Evolutionary conservation across 2,888 invertebrate genomes (phyloP), one percentile per base, ranked within the genome.

Genomic region (Smittia sp.): DNA sequence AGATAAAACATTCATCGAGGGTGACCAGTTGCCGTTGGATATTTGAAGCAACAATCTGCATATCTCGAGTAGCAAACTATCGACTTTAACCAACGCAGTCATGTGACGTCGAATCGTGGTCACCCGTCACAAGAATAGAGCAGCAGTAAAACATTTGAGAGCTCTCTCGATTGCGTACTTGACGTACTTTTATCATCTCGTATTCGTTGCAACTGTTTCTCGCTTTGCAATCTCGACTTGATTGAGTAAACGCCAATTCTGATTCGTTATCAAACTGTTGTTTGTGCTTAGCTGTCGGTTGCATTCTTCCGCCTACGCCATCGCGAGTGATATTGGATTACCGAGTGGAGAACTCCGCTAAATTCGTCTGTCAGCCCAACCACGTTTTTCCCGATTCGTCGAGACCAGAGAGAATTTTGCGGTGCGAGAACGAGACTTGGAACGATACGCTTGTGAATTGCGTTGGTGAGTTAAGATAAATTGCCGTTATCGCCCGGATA

Each of bases 331-430:
- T 89, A 79, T 79, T 90, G 13, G 87, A 88, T 78, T 87, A 87
- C 80, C 86, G 88, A 77, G 90, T 88, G 77, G 84, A 85, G 74
- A 86, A 87, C 54, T 84, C 86, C 65, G 89, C 88, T 38, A 87
- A 87, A 77, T 90, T 88, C 82, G 86, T 87, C 81, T 92, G 92
- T 81, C 86, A 88, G 77, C 85, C 86, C 68, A 89, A 89, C 74
- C 86, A 83, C 78, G 85, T 87, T 79, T 92, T 91, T 80, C 85
- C 87, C 15, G 91, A 91, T 79, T 87, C 87, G n/a, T 83, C 84
- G 76, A 9, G 82, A 85, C 80, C 85, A 80, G 85, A 84, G 78
- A 86, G 87, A 74, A 83, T 86, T 67, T 79, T 91, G 76, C 85
- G 84, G 79, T 92, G 92, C 81, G 86, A 86, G 74, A 85, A 87